Base-by-base conservation (phyloP, 92 coral and sea anemone species). In the Diadumene lineata region DNA sequence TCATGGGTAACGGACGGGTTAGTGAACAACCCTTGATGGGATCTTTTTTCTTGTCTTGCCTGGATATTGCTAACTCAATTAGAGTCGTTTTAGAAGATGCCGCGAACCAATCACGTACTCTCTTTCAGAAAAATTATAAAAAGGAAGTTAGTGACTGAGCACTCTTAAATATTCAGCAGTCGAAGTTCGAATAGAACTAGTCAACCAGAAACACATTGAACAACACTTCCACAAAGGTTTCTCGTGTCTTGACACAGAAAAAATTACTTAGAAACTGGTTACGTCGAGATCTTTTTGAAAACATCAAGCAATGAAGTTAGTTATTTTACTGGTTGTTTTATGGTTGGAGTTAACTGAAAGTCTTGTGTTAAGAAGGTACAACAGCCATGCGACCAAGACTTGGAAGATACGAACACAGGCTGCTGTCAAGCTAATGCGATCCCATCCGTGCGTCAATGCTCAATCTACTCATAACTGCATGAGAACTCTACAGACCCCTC, bases 61-160 rank as follows among this genome's bases (percentile, higher is more conserved):
- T 80, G 90, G 85, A 68, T 81, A 91, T 91, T 91, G 90, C 90
- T 87, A 78, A 84, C 84, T 88, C 86, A 91, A 91, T 91, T 91
- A 91, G 66, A 89, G 86, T 73, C 74, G 88, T 85, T 84, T 81
- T 66, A 88, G 93, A 91, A 79, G 97, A 81, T 72, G 87, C 97
- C 97, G 97, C 97, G 78, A 85, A 66, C 97, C 97, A 91, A 91
- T 91, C 97, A 91, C 46, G 69, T 50, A 56, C 66, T 72, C 78
- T 56, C 66, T 68, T 48, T 65, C 67, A 67, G 71, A 69, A 78
- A 76, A 84, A 88, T 81, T 73, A 75, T 70, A 91, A 86, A 74
- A 88, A 89, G 92, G 79, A 81, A 81, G 86, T 81, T 73, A 64
- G 87, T 84, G 81, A 77, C 78, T 80, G 75, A 50, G 72, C 83